These are phyloP conservation scores for Agriopis marginaria DNA, from an alignment of 2,888 invertebrate genomes.

Conservation along the genomic window DNA sequence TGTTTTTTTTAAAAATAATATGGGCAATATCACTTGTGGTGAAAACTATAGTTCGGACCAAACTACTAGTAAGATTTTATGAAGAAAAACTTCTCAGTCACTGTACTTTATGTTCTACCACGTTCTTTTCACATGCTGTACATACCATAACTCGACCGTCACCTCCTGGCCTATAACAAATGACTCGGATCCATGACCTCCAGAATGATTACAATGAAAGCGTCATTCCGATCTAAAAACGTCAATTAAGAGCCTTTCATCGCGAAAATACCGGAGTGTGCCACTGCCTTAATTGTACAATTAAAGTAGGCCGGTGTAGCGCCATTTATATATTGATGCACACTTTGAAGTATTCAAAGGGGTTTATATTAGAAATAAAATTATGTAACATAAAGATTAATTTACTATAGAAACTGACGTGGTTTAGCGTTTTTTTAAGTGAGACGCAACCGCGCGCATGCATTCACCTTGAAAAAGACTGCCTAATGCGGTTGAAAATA, in stretches of 20 bases:
- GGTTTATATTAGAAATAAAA: slow-evolving; percentile 9
- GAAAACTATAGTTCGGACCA: too few relatives aligned
- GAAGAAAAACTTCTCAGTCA: too few relatives aligned
- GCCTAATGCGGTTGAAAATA: too few relatives aligned
- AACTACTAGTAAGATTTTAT: too few relatives aligned
- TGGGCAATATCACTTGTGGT: too few relatives aligned
- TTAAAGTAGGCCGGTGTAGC: slow-evolving; percentile 30
- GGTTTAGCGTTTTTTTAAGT: too few relatives aligned
- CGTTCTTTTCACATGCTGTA: background rate
- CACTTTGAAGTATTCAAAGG: slow-evolving; percentile 14
- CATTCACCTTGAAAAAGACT: too few relatives aligned
- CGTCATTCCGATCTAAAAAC: slow-evolving; percentile 67
- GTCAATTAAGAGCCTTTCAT: slow-evolving; percentile 61
- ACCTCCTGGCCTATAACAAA: slow-evolving; percentile 53
- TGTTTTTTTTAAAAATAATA: too few relatives aligned
- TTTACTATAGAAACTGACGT: too few relatives aligned
- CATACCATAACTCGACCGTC: background rate
- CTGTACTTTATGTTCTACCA: too few relatives aligned
- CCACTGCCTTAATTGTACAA: slow-evolving; percentile 41
- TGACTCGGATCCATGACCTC: slow-evolving; percentile 65
- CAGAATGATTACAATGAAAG: slow-evolving; percentile 65
- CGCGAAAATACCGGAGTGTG: slow-evolving; percentile 46
- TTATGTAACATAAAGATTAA: background rate
- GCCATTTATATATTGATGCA: slow-evolving; percentile 23
- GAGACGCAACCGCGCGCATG: too few relatives aligned